phyloP scores from a whole-genome alignment of 2,797 vertebrate species.

The Otolemur crassicaudatus region DNA sequence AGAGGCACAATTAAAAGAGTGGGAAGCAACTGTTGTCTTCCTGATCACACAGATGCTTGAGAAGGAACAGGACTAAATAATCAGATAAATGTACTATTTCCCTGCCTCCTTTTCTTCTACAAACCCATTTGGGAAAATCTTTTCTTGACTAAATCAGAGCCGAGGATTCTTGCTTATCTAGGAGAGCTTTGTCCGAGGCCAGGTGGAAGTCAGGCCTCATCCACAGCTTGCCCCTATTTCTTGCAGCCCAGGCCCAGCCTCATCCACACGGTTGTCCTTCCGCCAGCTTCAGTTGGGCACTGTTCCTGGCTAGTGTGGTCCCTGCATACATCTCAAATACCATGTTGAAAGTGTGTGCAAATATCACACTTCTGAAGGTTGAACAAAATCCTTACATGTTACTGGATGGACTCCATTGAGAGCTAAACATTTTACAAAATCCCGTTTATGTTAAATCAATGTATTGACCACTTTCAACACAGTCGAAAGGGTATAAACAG shows the following conservation, averaged over 20 bases:
- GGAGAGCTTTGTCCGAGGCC: neutral
- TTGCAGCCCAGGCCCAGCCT: neutral
- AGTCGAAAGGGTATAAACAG: neutral
- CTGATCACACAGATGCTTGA: neutral
- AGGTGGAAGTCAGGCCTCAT: neutral
- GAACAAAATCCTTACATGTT: neutral
- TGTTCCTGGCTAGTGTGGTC: neutral
- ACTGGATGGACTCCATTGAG: neutral
- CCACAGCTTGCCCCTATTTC: neutral
- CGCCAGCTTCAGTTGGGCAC: neutral
- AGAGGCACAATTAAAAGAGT: neutral
- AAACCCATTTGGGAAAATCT: neutral
- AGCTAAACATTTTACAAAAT: conserved; percentile 32
- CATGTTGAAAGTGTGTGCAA: conserved; percentile 42
- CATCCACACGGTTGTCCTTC: neutral
- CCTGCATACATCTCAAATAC: neutral
- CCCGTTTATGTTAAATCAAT: conserved; percentile 15
- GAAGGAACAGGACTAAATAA: neutral
- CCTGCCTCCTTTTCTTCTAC: neutral
- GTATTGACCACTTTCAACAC: conserved; percentile 52
- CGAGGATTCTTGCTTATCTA: neutral
- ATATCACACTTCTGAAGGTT: conserved; percentile 17
- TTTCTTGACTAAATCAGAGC: neutral
- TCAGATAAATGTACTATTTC: neutral
- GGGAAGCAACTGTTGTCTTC: neutral